Evolutionary conservation across 2,888 invertebrate species (phyloP).

Genomic region (Cyclophora albipunctata): DNA sequence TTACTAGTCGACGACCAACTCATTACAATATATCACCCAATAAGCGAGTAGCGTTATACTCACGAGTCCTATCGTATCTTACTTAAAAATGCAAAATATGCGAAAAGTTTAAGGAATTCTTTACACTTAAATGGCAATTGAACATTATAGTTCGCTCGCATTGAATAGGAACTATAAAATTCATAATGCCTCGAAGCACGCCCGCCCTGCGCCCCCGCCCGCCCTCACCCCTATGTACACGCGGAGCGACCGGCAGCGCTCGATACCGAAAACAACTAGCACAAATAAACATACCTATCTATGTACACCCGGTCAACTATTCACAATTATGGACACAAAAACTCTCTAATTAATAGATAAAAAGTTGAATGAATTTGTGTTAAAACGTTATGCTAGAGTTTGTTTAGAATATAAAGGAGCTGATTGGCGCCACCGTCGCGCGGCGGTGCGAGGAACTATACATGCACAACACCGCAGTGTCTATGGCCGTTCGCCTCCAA

Average conservation of each 20-base stretch:
- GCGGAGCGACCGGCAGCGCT: conserved; percentile 36
- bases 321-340: conserved; percentile 60
- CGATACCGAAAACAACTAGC: conserved; percentile 62
- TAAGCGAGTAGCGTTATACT: conserved; percentile 70
- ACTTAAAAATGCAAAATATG: conserved; percentile 75
- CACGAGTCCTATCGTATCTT: conserved; percentile 68
- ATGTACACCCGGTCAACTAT: conserved; percentile 58
- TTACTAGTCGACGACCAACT: conserved; percentile 67
- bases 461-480: conserved; percentile 71
- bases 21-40: conserved; percentile 74
- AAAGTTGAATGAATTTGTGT: conserved; percentile 65
- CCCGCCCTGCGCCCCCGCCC: conserved; percentile 18
- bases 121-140: conserved; percentile 71
- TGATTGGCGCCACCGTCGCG: conserved; percentile 63
- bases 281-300: conserved; percentile 64
- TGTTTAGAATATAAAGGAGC: conserved; percentile 73
- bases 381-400: conserved; percentile 65
- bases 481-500: conserved; percentile 67
- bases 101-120: conserved; percentile 72
- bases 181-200: conserved; percentile 67
- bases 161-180: conserved; percentile 76
- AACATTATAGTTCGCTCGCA: conserved; percentile 75
- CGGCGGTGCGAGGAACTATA: conserved; percentile 74
- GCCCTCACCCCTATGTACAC: conserved; percentile 43
- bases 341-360: conserved; percentile 54